phyloP scores from a whole-genome alignment of 2,888 invertebrate genomes.

The Augochlorella aurata region DNA sequence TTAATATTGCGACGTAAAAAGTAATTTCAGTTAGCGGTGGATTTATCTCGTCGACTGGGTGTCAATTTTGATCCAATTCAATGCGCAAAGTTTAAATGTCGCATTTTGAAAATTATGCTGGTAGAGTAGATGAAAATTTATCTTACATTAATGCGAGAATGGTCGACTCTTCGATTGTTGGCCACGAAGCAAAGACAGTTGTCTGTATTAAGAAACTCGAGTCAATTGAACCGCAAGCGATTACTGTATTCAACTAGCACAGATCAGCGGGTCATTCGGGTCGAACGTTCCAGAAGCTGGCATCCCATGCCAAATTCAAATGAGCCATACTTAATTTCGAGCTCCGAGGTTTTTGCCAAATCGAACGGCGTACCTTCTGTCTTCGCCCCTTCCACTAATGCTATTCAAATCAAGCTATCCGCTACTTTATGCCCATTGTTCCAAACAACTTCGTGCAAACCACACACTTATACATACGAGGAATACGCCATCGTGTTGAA shows the following conservation, averaged over 20 bases:
- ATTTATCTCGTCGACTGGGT: not conserved
- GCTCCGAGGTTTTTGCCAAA: constrained; percentile 48
- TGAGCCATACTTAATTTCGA: constrained; percentile 56
- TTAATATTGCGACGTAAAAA: not conserved
- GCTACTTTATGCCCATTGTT: not conserved
- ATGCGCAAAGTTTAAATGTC: not conserved
- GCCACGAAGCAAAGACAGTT: not conserved
- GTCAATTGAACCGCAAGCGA: not conserved
- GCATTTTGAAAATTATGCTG: not conserved
- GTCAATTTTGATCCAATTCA: not conserved
- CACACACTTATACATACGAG: not conserved
- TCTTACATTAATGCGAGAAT: not conserved
- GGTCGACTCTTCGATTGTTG: not conserved
- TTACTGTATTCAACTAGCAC: constrained; percentile 17
- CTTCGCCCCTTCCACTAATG: constrained; percentile 31
- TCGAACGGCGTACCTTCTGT: constrained; percentile 45
- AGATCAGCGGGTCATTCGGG: constrained; percentile 14
- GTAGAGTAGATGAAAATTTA: not conserved
- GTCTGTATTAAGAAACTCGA: constrained; percentile 8
- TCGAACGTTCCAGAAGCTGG: constrained; percentile 34
- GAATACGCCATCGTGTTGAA: no score
- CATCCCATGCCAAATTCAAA: constrained; percentile 57
- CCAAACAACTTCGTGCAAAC: not conserved
- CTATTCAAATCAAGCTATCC: constrained; percentile 15
- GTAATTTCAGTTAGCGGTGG: not conserved